Base-by-base conservation (phyloP, 1,140 invertebrate genomes). In the Akabosia matsudoensis region DNA sequence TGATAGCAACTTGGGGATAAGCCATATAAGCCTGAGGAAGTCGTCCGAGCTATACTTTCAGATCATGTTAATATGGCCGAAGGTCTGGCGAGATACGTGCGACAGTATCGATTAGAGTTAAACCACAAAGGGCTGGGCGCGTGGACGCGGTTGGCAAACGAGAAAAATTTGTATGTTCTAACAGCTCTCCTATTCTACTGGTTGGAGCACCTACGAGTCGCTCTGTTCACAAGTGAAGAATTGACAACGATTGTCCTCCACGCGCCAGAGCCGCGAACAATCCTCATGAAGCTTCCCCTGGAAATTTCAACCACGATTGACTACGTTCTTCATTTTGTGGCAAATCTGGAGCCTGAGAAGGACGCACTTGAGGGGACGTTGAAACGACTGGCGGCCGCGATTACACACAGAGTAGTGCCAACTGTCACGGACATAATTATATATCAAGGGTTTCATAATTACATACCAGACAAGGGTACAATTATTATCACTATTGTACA, bases 191-290 rank as follows among this genome's bases (percentile, higher is more conserved):
- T 92, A 24, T 90, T 88, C 79, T 88, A 91, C 73, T 92, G 91
- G 91, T 80, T 92, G 24, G 91, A 92, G 82, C 87, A 87, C 24
- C 83, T 92, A 24, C 90, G 90, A 83, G 82, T 85, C 45, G 91
- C 92, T 0, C 84, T 93, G 34, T 81, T 94, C 10, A 88, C 88
- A 64, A 85, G 87, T 22, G 88, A 92, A 64, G 89, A 91, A 81
- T 84, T 93, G 14, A 90, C 90, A 51, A 87, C 88, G 33, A 89
- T 94, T 56, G 89, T 93, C 0, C 86, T 88, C 77, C 80, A 82
- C 67, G 81, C 79, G 7, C 52, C 71, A 24, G 72, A 82, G 26
- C 45, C 82, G 78, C 0, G 26, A 18, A 75, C 78, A 61, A 79
- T 77, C 26, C 74, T 79, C 2, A 37, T 33, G 26, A 33, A 78